These are phyloP conservation scores for Drosophila paramelanica DNA, from an alignment of 2,888 invertebrate genomes.

Conservation along the genomic window DNA sequence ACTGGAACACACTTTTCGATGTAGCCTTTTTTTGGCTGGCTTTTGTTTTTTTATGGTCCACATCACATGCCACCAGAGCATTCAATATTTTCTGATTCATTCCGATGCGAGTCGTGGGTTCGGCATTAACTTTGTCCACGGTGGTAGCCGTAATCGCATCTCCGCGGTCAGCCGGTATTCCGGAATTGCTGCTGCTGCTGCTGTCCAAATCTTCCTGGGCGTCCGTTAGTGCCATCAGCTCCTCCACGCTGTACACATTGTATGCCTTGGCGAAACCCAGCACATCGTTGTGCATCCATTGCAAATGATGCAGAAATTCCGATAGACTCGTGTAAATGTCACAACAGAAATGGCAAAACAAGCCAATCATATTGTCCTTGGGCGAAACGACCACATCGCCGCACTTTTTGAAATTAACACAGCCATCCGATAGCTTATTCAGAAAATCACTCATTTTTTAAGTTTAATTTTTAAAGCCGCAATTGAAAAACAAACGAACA, in stretches of 20 bases:
- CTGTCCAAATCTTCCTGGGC: slow-evolving; percentile 6
- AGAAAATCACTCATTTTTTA: slow-evolving; percentile 46
- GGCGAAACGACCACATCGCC: slow-evolving; percentile 70
- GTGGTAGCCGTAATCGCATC: neutral
- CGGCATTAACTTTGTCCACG: neutral
- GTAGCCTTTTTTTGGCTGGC: neutral
- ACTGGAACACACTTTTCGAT: neutral
- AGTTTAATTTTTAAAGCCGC: neutral
- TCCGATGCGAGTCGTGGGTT: neutral
- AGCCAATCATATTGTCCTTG: slow-evolving; percentile 50
- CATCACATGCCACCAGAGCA: slow-evolving; percentile 16
- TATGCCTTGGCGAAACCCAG: slow-evolving; percentile 44
- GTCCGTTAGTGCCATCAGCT: slow-evolving; percentile 46
- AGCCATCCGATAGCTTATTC: slow-evolving; percentile 22
- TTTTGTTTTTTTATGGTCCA: slow-evolving; percentile 2
- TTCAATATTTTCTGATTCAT: slow-evolving; percentile 9
- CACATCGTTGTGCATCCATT: slow-evolving; percentile 51
- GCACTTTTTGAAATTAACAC: slow-evolving; percentile 64
- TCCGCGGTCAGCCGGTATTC: slow-evolving; percentile 10
- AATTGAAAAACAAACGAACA: slow-evolving; percentile 8
- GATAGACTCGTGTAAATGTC: slow-evolving; percentile 48
- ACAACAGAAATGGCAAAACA: slow-evolving; percentile 66
- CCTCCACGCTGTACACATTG: slow-evolving; percentile 66
- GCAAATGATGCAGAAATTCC: slow-evolving; percentile 66
- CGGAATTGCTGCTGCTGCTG: slow-evolving; percentile 23